A percentile compares a stretch with the other conserved stretches of the same genome.
These are phyloP conservation scores for Helicolenus hilgendorfi DNA, from an alignment of 2,797 vertebrate genomes.

Conservation along the genomic window DNA sequence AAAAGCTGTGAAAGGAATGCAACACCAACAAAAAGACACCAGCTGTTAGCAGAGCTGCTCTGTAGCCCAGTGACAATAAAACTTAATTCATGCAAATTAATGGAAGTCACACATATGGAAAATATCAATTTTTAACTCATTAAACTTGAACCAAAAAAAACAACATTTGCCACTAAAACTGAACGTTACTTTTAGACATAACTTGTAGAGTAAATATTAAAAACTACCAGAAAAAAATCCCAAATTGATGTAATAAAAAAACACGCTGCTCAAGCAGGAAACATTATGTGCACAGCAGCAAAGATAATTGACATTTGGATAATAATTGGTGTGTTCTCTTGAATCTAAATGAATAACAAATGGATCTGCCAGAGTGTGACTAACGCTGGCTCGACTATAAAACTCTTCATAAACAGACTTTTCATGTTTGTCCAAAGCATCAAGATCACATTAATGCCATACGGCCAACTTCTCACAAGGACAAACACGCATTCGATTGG, in stretches of 20 bases:
- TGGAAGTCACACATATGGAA: neutral
- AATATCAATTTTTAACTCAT: neutral
- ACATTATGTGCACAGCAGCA: conserved; percentile 17
- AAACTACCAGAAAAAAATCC: neutral
- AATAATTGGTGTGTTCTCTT: conserved; percentile 35
- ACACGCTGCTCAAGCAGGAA: neutral
- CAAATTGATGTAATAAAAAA: neutral
- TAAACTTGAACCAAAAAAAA: neutral
- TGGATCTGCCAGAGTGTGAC: conserved; percentile 45
- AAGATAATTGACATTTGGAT: conserved; percentile 26
- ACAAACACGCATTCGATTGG: conserved; percentile 26
- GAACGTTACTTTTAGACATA: neutral
- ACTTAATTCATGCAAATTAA: neutral
- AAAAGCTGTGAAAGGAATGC: conserved; percentile 18
- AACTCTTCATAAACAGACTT: conserved; percentile 28
- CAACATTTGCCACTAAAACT: neutral
- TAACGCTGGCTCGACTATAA: conserved; percentile 41
- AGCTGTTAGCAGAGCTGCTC: conserved; percentile 15
- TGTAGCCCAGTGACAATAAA: neutral
- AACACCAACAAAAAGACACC: conserved; percentile 13
- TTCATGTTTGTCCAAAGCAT: conserved; percentile 59
- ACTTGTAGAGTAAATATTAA: neutral
- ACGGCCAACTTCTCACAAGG: conserved; percentile 1
- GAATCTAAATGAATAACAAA: conserved; percentile 55
- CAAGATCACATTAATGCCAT: conserved; percentile 30